These are phyloP conservation scores for Cyanoramphus novaezelandiae DNA, from an alignment of 2,113 vertebrate genomes.

Conservation along the genomic window DNA sequence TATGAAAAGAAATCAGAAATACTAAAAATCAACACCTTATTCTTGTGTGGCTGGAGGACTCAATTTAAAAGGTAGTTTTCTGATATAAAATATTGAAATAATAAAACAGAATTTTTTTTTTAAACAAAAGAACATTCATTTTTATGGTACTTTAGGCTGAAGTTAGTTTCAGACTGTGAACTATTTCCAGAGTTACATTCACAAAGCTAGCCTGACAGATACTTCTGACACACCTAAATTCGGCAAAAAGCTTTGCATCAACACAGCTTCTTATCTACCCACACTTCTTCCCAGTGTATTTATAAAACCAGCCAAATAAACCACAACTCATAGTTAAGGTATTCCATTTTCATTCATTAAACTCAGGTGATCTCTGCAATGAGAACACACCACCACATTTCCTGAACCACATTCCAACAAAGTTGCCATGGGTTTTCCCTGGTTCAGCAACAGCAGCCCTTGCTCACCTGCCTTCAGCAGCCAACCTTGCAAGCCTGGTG, in stretches of 20 bases:
- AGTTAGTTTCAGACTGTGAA: background rate
- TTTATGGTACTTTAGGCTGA: background rate
- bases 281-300: background rate
- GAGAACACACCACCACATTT: background rate
- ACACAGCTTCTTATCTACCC: background rate
- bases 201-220: background rate
- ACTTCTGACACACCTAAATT: background rate
- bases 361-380: background rate
- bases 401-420: background rate
- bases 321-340: background rate
- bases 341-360: background rate
- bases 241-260: background rate
- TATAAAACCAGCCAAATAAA: background rate
- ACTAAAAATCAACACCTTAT: constrained; percentile 13
- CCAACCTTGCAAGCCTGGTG: background rate
- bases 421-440: background rate
- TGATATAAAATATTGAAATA: background rate
- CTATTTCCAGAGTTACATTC: background rate
- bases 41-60: background rate
- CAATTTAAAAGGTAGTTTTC: background rate
- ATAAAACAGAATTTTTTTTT: background rate
- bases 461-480: background rate
- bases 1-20: background rate
- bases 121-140: background rate
- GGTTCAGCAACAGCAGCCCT: background rate